phyloP scores from a whole-genome alignment of 2,113 vertebrate species.

The Mustela nigripes region DNA sequence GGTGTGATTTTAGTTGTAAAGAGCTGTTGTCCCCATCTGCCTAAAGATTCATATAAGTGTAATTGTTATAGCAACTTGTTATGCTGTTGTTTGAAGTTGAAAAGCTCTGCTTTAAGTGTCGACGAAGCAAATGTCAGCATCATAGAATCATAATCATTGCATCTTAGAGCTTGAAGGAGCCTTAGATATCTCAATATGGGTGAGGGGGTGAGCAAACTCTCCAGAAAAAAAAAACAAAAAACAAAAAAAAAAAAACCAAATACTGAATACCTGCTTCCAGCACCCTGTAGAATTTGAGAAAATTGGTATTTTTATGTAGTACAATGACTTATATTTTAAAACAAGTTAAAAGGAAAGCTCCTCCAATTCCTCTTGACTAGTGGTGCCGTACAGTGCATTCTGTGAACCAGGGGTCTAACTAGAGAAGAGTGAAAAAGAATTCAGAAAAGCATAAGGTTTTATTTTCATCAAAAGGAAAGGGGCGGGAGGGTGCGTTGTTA shows the following conservation, averaged over 20 bases:
- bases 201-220: background rate
- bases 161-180: slow-evolving; percentile 58
- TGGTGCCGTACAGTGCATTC: background rate
- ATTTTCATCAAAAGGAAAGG: slow-evolving; percentile 32
- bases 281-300: background rate
- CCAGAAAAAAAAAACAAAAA: slow-evolving; percentile 60
- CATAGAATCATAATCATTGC: slow-evolving; percentile 52
- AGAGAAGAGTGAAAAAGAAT: background rate
- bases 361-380: background rate
- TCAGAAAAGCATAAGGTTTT: slow-evolving; percentile 31
- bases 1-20: slow-evolving; percentile 41
- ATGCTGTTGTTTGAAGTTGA: slow-evolving; percentile 67
- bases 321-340: slow-evolving; percentile 4
- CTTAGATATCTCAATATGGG: slow-evolving; percentile 52
- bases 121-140: slow-evolving; percentile 75
- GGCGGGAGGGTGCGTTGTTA: background rate
- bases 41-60: slow-evolving; percentile 64
- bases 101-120: slow-evolving; percentile 64
- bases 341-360: background rate
- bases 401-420: background rate
- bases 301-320: background rate
- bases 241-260: slow-evolving; percentile 49
- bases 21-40: slow-evolving; percentile 23
- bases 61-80: slow-evolving; percentile 61
- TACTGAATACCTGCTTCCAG: background rate